A percentile compares a stretch with the other conserved stretches of the same genome.
phyloP scores from a whole-genome alignment of 2,797 vertebrate species.

The Acestrorhynchus altus region DNA sequence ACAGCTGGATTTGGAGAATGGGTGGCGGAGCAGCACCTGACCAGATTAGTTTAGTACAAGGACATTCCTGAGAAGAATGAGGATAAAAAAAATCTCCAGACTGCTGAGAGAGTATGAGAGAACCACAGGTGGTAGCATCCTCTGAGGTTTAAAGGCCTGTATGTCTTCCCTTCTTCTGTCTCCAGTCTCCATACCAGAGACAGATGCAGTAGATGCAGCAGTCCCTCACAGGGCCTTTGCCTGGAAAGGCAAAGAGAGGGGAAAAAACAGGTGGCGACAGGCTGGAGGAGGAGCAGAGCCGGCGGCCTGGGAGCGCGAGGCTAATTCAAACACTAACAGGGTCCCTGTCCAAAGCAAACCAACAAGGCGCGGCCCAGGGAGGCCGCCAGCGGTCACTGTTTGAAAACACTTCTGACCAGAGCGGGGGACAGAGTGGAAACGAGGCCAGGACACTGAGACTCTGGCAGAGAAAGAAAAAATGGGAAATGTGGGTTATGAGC shows the following conservation, averaged over 20 bases:
- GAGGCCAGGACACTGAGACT: conserved; percentile 8
- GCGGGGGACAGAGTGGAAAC: background rate
- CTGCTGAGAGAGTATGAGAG: background rate
- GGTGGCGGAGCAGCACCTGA: background rate
- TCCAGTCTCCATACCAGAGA: conserved; percentile 68
- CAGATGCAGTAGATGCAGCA: conserved; percentile 1
- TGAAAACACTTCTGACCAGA: conserved; percentile 3
- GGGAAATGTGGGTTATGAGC: conserved; percentile 1
- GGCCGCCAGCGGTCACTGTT: background rate
- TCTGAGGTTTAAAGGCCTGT: conserved; percentile 7
- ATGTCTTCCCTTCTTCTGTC: conserved; percentile 38
- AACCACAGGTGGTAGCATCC: conserved; percentile 13
- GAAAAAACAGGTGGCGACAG: background rate
- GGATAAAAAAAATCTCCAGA: no score
- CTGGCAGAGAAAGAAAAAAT: background rate
- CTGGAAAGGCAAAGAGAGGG: background rate
- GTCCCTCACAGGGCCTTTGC: background rate
- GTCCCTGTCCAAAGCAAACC: conserved; percentile 5
- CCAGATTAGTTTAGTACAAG: conserved; percentile 32
- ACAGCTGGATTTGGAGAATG: conserved; percentile 29
- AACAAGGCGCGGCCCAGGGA: background rate
- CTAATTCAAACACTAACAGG: background rate
- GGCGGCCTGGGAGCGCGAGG: background rate
- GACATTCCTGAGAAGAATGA: background rate
- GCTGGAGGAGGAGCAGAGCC: background rate